Evolutionary conservation across 2,113 vertebrate genomes (phyloP).

Genomic region (Zosterops borbonicus): DNA sequence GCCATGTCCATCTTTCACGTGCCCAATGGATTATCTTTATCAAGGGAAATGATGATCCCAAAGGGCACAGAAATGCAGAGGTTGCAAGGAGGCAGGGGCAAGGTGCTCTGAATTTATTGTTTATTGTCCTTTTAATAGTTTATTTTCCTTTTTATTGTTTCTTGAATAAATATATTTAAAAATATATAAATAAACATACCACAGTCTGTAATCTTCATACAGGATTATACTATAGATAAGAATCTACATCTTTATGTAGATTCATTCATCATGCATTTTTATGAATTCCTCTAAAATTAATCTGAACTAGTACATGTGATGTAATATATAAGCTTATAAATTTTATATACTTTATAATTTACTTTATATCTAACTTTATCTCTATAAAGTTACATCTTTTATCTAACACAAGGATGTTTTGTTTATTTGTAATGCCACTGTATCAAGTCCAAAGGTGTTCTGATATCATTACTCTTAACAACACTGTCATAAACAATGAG

Average conservation of each 20-base stretch:
- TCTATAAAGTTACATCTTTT: not conserved
- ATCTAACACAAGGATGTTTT: not conserved
- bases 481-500: not conserved
- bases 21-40: not conserved
- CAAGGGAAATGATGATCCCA: not conserved
- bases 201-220: not conserved
- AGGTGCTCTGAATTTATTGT: not conserved
- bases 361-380: not conserved
- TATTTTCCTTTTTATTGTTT: not conserved
- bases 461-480: not conserved
- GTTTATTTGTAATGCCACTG: not conserved
- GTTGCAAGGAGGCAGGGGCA: not conserved
- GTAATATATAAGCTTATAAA: not conserved
- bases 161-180: not conserved
- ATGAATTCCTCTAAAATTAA: not conserved
- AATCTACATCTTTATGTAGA: not conserved
- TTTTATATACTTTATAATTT: not conserved
- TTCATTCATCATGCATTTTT: not conserved
- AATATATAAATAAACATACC: not conserved
- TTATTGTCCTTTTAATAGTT: not conserved
- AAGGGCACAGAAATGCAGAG: not conserved
- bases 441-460: slow-evolving; percentile 10
- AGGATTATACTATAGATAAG: not conserved
- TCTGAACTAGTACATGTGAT: not conserved
- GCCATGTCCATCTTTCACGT: not conserved